These are phyloP conservation scores for Oophaga pumilio DNA, from an alignment of 2,113 vertebrate species.

Conservation along the genomic window DNA sequence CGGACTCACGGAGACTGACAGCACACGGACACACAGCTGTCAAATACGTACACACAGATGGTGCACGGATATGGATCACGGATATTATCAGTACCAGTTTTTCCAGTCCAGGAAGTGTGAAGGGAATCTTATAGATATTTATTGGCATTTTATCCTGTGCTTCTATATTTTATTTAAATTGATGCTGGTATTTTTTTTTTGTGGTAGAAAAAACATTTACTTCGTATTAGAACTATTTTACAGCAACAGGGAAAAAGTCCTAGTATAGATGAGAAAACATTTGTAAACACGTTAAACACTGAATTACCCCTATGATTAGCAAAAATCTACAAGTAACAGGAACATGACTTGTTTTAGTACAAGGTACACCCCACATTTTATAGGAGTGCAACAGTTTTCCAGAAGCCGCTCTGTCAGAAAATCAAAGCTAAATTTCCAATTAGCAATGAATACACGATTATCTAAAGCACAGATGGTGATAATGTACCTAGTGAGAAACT, in stretches of 20 bases:
- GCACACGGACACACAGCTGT: too few species aligned
- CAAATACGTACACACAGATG: too few species aligned
- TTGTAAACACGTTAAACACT: background rate
- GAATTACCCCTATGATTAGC: background rate
- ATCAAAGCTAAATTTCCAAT: conserved; percentile 37
- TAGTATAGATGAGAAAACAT: background rate
- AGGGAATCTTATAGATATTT: background rate
- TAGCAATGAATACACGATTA: conserved; percentile 49
- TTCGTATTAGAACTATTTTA: background rate
- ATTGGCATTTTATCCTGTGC: background rate
- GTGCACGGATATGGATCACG: too few species aligned
- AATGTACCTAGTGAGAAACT: conserved; percentile 41
- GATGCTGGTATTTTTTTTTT: background rate
- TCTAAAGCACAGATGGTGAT: conserved; percentile 12
- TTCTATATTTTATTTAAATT: background rate
- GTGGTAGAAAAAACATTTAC: background rate
- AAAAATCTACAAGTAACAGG: conserved; percentile 29
- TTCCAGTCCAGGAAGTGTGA: too few species aligned
- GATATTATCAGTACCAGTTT: too few species aligned
- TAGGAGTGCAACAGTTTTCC: conserved; percentile 11
- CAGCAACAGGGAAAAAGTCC: background rate
- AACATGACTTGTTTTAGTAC: conserved; percentile 21
- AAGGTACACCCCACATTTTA: conserved; percentile 40
- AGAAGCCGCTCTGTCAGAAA: conserved; percentile 28
- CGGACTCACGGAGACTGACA: too few species aligned